Base-by-base conservation (phyloP, 2,888 invertebrate species). In the Busseola fusca region DNA sequence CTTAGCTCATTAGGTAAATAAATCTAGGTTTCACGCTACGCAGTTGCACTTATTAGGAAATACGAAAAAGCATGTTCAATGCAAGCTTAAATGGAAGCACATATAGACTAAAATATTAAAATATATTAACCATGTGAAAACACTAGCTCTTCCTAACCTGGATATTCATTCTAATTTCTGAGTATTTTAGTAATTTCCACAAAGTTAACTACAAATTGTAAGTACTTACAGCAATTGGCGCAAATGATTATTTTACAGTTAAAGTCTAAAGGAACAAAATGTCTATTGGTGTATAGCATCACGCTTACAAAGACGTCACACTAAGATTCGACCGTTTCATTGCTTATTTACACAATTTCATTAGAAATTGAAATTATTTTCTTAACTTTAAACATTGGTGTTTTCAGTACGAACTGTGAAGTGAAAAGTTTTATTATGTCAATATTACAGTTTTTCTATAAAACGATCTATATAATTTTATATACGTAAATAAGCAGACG, bases 51-150 rank as follows among this genome's bases (percentile, higher is more conserved):
- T 86, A 85, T 66, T 87, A 88, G 86, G 86, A 88, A 88, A 86
- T 86, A 88, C 81, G 86, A 88, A 85, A 78, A 88, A 87, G 86
- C 87, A 83, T 85, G 71, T 69, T 86, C 80, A 85, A 88, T 87
- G 88, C 89, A 90, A 91, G 89, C 88, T 83, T 87, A 74, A 78
- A 85, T 90, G 91, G 91, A 91, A 91, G 91, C 91, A 91, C 91
- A 74, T 86, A 86, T 83, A 87, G 73, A 84, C 77, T 86, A 84
- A 84, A 81, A 65, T 80, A 78, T 76, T 74, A 64, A 77, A 78
- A 63, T 72, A 75, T 76, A 56, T 65, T 58, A 77, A 77, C 72
- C 71, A 54, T 78, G 63, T 85, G 72, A 78, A 82, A 81, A 69
- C 56, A 76, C 83, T 84, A 74, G 69, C 70, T 69, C 60, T 67